phyloP scores from a whole-genome alignment of 1,140 invertebrate species.

The Mamestra configurata region DNA sequence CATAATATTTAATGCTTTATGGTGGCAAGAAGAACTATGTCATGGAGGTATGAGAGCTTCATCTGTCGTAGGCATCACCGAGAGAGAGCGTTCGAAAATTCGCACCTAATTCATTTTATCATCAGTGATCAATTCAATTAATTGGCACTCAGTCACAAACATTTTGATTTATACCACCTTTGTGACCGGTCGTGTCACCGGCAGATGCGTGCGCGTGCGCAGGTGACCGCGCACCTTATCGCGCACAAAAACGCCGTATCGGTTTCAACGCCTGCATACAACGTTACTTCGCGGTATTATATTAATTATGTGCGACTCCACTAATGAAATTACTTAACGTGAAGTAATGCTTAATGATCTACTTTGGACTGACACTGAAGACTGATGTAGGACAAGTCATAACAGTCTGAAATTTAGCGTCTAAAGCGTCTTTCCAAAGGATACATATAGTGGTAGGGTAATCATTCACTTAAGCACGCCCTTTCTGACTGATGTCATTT shows the following conservation, averaged over 20 bases:
- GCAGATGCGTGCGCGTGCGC: conserved; percentile 46
- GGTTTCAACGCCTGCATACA: conserved; percentile 10
- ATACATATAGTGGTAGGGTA: no score
- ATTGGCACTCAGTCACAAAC: conserved; percentile 16
- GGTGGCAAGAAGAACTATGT: no score
- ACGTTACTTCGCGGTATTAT: background rate
- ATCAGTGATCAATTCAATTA: background rate
- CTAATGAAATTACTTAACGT: background rate
- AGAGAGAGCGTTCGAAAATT: no score
- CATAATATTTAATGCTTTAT: no score
- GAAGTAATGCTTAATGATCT: background rate
- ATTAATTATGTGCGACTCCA: background rate
- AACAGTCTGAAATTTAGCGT: no score
- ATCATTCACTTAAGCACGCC: no score
- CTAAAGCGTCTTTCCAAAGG: no score
- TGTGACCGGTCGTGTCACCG: background rate
- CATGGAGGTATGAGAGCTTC: no score
- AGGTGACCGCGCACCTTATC: conserved; percentile 42
- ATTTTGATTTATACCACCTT: conserved; percentile 30
- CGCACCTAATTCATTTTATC: background rate
- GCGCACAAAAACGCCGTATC: conserved; percentile 35
- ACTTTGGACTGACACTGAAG: background rate
- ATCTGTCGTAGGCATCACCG: no score
- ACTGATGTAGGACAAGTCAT: no score
- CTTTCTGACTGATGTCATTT: no score